These are phyloP conservation scores for Scaptomyza hsui DNA, from an alignment of 1,140 invertebrate genomes.

Conservation along the genomic window DNA sequence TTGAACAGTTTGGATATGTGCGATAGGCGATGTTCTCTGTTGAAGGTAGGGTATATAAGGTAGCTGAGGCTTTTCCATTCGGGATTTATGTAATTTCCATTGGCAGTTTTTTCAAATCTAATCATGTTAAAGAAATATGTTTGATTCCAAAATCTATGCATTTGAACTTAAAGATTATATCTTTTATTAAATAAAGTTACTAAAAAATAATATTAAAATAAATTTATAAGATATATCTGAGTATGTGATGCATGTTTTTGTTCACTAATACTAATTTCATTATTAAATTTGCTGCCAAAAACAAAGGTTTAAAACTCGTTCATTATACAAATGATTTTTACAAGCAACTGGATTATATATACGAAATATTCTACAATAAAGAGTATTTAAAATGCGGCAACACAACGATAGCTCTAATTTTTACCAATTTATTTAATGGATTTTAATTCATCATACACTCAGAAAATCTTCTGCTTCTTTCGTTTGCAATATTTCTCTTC, in stretches of 20 bases:
- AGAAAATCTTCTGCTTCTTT: too few relatives aligned
- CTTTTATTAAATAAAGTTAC: slow-evolving; percentile 1
- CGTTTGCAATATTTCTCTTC: too few relatives aligned
- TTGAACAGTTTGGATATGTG: slow-evolving; percentile 66
- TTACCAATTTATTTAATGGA: too few relatives aligned
- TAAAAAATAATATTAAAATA: neutral
- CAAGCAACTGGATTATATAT: slow-evolving; percentile 12
- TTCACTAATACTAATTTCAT: slow-evolving; percentile 16
- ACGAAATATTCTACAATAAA: neutral
- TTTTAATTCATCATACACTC: too few relatives aligned
- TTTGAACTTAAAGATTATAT: neutral
- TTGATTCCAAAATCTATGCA: neutral
- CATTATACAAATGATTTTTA: neutral
- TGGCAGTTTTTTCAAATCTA: slow-evolving; percentile 9
- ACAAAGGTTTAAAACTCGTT: slow-evolving; percentile 1
- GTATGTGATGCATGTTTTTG: slow-evolving; percentile 25
- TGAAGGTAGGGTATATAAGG: slow-evolving; percentile 17
- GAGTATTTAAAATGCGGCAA: neutral
- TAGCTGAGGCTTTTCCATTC: slow-evolving; percentile 18
- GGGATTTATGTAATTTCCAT: slow-evolving; percentile 11
- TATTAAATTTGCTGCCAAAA: slow-evolving; percentile 14
- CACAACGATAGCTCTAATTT: too few relatives aligned
- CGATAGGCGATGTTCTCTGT: slow-evolving; percentile 50
- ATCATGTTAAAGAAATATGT: neutral
- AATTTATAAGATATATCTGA: slow-evolving; percentile 19